phyloP scores from a whole-genome alignment of 2,888 invertebrate species.

The Tetragonula carbonaria region DNA sequence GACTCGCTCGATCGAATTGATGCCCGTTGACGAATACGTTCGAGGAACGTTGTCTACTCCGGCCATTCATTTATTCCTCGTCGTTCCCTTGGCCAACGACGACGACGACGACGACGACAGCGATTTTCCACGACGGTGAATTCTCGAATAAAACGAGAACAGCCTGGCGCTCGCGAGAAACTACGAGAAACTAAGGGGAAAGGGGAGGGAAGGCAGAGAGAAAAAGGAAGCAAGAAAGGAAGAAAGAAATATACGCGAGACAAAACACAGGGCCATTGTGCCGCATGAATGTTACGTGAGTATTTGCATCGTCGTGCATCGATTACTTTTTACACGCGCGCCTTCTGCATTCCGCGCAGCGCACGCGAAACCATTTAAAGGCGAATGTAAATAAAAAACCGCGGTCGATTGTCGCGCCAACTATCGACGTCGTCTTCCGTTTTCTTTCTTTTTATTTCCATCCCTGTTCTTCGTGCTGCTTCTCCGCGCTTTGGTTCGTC shows the following conservation, averaged over 20 bases:
- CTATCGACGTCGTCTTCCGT: neutral
- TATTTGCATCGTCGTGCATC: slow-evolving; percentile 18
- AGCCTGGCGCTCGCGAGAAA: neutral
- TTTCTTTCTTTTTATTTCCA: neutral
- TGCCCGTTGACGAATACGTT: slow-evolving; percentile 34
- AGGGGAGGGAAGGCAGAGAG: neutral
- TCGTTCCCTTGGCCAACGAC: neutral
- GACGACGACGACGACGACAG: neutral
- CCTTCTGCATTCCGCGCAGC: slow-evolving; percentile 5
- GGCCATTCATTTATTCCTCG: slow-evolving; percentile 39
- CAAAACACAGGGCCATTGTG: neutral
- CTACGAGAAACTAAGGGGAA: neutral
- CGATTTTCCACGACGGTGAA: slow-evolving; percentile 8
- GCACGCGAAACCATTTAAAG: slow-evolving; percentile 44
- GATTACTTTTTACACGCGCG: slow-evolving; percentile 30
- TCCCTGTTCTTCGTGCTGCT: neutral
- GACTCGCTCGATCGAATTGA: slow-evolving; percentile 42
- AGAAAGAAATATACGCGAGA: slow-evolving; percentile 5
- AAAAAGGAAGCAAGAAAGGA: neutral
- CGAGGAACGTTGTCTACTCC: slow-evolving; percentile 26
- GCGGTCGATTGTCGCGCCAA: slow-evolving; percentile 28
- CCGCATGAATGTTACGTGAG: slow-evolving; percentile 22
- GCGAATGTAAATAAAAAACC: slow-evolving; percentile 41
- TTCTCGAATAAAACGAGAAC: slow-evolving; percentile 9
- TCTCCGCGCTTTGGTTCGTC: neutral